These are phyloP conservation scores for Stenoptilia bipunctidactyla DNA, from an alignment of 2,888 invertebrate genomes.

Conservation along the genomic window DNA sequence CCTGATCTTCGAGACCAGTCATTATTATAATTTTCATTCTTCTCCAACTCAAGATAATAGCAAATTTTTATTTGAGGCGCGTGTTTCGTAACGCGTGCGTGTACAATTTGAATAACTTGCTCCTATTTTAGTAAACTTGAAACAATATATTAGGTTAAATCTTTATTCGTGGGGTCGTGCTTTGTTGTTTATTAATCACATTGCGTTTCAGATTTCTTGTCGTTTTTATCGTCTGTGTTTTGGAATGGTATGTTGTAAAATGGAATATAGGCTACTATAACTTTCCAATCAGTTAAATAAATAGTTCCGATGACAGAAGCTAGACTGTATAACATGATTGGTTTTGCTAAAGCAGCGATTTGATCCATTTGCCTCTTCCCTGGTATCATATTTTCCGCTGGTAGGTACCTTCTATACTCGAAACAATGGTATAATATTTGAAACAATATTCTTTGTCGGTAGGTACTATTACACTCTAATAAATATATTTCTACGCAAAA, in stretches of 20 bases:
- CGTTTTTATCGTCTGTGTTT: conserved; percentile 16
- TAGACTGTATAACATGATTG: conserved; percentile 70
- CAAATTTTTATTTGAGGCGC: conserved; percentile 28
- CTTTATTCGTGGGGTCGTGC: background rate
- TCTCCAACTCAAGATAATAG: conserved; percentile 28
- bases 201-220: no score
- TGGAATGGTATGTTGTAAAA: conserved; percentile 79
- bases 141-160: conserved; percentile 7
- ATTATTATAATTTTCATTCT: conserved; percentile 48
- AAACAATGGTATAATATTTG: no score
- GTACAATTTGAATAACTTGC: no score
- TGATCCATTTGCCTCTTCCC: conserved; percentile 74
- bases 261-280: conserved; percentile 76
- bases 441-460: no score
- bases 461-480: no score
- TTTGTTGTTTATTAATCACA: conserved; percentile 14
- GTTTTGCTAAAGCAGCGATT: conserved; percentile 51
- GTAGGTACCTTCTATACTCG: no score
- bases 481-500: no score
- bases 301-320: conserved; percentile 64
- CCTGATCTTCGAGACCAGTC: conserved; percentile 57
- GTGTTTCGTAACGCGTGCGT: conserved; percentile 15
- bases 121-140: no score
- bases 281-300: conserved; percentile 84
- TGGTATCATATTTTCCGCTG: no score